Evolutionary conservation across 2,888 invertebrate genomes (phyloP).

Genomic region (Melieria picta): DNA sequence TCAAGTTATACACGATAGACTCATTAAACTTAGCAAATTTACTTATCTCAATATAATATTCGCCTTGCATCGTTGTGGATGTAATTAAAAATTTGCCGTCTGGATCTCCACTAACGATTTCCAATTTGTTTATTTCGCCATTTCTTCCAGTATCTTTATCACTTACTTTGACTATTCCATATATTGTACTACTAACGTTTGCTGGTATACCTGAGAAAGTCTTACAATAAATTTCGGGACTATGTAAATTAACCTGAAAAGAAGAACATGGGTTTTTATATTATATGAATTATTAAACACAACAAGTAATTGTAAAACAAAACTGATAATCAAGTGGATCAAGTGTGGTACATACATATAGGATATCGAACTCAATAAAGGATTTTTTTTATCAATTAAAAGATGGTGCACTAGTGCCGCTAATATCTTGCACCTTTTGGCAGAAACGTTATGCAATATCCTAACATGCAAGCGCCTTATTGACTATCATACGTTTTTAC

Average conservation of each 20-base stretch:
- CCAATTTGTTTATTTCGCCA: conserved; percentile 82
- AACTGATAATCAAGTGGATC: no score
- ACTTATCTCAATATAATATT: conserved; percentile 80
- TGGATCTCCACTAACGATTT: conserved; percentile 90
- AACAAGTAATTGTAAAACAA: neutral
- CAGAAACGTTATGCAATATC: no score
- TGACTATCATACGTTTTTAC: no score
- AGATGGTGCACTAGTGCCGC: no score
- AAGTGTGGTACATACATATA: no score
- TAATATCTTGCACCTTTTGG: no score
- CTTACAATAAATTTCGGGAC: conserved; percentile 85
- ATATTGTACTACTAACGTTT: conserved; percentile 84
- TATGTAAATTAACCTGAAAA: conserved; percentile 79
- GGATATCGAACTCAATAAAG: no score
- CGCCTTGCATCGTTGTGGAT: conserved; percentile 72
- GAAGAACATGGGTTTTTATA: neutral
- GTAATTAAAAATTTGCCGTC: conserved; percentile 87
- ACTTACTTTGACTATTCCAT: conserved; percentile 86
- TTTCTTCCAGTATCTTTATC: conserved; percentile 87
- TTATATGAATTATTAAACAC: neutral
- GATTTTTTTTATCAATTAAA: no score
- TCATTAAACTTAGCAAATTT: conserved; percentile 58
- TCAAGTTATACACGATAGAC: conserved; percentile 85
- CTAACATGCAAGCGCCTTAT: no score
- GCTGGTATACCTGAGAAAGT: conserved; percentile 84